phyloP scores from a whole-genome alignment of 2,113 vertebrate genomes.

The Gorsachius goisagi region DNA sequence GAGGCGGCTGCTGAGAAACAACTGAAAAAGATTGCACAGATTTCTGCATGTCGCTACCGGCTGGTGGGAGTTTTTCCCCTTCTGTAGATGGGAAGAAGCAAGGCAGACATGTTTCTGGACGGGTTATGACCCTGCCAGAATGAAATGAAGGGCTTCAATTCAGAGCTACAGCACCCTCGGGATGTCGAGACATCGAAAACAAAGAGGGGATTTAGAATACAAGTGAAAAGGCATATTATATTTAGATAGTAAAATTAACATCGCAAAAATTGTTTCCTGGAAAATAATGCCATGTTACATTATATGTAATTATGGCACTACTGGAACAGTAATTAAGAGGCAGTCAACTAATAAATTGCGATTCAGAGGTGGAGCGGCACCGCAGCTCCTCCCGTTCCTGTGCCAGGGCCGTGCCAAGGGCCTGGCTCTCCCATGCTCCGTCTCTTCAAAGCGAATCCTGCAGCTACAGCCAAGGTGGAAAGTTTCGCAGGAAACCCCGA shows the following conservation, averaged over 20 bases:
- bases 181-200: background rate
- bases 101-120: background rate
- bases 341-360: background rate
- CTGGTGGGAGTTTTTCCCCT: background rate
- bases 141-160: background rate
- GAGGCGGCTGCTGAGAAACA: background rate
- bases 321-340: constrained; percentile 16
- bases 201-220: constrained; percentile 28
- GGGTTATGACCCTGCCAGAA: background rate
- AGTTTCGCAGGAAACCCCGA: background rate
- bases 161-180: background rate
- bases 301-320: background rate
- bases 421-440: background rate
- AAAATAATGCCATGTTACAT: background rate
- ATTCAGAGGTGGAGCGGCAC: background rate
- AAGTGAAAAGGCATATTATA: constrained; percentile 29
- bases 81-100: background rate
- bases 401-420: background rate
- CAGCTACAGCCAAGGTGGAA: background rate
- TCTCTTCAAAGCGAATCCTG: background rate
- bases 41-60: fast-evolving
- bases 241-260: constrained; percentile 41
- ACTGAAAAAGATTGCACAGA: background rate
- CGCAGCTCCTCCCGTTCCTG: background rate
- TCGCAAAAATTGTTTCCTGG: constrained; percentile 5